Base-by-base conservation (phyloP, 2,797 vertebrate species). In the Etheostoma perlongum region DNA sequence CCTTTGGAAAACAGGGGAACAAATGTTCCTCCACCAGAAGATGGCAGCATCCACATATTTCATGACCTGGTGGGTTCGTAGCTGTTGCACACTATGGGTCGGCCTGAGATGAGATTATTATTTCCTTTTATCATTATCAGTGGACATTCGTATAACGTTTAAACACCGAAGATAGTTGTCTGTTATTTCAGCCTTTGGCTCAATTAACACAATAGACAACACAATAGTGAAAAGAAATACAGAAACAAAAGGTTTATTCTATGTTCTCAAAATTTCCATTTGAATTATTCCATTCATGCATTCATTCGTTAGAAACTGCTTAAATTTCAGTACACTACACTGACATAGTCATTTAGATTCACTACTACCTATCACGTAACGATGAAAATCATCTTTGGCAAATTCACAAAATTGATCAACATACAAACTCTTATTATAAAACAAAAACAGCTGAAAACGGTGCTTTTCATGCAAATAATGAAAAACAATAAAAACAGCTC, bases 11-110 rank as follows among this genome's bases (percentile, higher is more conserved):
- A 40, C 10, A 4, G 36, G 10, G 33, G 36, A 44, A 44, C 14
- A 5, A 44, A 13, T 44, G 8, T 18, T 21, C 25, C 0, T 51
- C 4, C 0, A 52, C 87, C 91, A 89, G 84, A 51, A 66, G 88
- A 68, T 79, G 87, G 85, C 86, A 86, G 85, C 77, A 82, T 61
- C 18, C 4, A 30, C 78, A 25, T 4, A 19, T 19, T 11, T 15
- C 27, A 16, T 1, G 2, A 54, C 15, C 2, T 3, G 27, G 21
- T 9, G 9, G 8, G 21, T 19, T 47, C 6, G 10, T 10, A 14
- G 9, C 49, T 49, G 57, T 11, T 4, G 3, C 2, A 51, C 6
- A 15, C 53, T 44, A n/a, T 11, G 0, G 4, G 15, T 60, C 1
- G 5, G 5, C 2, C 19, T 21, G 15, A n/a, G 12, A 40, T 19